Evolutionary conservation across 2,888 invertebrate genomes (phyloP).

Genomic region (Standfussiana lucernea): DNA sequence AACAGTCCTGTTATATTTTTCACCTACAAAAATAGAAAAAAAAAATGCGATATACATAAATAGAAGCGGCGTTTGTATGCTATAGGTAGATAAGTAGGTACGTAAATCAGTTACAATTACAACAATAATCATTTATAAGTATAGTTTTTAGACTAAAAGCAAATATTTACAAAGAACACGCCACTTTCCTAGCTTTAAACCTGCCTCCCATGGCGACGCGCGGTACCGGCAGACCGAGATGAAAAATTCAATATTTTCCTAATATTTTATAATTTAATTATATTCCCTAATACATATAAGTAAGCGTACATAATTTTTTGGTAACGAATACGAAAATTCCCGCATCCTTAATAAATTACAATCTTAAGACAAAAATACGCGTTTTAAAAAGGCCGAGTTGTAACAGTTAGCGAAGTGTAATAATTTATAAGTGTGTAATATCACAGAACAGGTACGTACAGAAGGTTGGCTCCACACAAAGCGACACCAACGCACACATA

Average conservation of each 20-base stretch:
- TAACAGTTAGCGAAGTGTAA: constrained; percentile 27
- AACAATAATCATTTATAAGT: constrained; percentile 76
- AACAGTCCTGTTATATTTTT: constrained; percentile 19
- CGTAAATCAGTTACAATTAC: constrained; percentile 75
- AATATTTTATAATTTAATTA: constrained; percentile 65
- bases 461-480: neutral
- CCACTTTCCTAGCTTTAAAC: constrained; percentile 83
- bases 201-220: constrained; percentile 79
- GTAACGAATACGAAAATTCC: constrained; percentile 65
- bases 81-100: constrained; percentile 69
- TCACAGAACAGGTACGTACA: neutral
- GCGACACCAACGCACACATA: neutral
- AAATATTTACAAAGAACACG: constrained; percentile 87
- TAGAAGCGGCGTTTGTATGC: constrained; percentile 59
- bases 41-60: constrained; percentile 64
- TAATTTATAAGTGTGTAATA: constrained; percentile 21
- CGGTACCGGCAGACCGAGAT: constrained; percentile 49
- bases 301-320: constrained; percentile 68
- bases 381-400: constrained; percentile 36
- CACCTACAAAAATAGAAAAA: constrained; percentile 26
- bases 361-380: constrained; percentile 51
- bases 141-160: constrained; percentile 85
- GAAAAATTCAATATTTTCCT: constrained; percentile 52
- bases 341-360: constrained; percentile 53
- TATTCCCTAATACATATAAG: constrained; percentile 64